Percentiles rank a stretch among this genome's conserved stretches.
phyloP scores from a whole-genome alignment of 2,888 invertebrate species.

The Tipula vernalis region DNA sequence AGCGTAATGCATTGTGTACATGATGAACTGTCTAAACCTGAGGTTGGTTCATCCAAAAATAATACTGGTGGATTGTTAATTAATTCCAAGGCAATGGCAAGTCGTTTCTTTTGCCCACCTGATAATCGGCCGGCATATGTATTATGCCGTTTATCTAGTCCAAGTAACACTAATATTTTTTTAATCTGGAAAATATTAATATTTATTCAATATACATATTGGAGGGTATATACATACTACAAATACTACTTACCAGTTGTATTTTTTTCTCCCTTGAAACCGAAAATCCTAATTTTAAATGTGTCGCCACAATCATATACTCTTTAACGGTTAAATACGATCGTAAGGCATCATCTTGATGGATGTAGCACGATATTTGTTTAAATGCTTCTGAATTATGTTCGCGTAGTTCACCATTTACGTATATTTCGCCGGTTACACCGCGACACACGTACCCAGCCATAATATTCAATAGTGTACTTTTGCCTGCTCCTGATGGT shows the following conservation, averaged over 20 bases:
- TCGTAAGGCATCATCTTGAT: constrained; percentile 67
- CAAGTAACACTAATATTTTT: constrained; percentile 59
- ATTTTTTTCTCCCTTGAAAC: constrained; percentile 54
- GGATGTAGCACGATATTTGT: constrained; percentile 72
- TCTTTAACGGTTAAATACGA: constrained; percentile 66
- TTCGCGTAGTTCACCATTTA: constrained; percentile 50
- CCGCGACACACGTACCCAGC: constrained; percentile 77
- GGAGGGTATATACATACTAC: background rate
- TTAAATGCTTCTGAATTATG: constrained; percentile 53
- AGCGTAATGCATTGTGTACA: constrained; percentile 73
- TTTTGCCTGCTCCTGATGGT: constrained; percentile 64
- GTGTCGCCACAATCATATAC: constrained; percentile 70
- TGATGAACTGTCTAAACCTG: constrained; percentile 80
- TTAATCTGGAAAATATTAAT: constrained; percentile 42
- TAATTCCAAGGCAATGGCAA: constrained; percentile 71
- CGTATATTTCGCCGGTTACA: constrained; percentile 55
- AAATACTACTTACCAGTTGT: constrained; percentile 45
- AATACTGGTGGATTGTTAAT: constrained; percentile 78
- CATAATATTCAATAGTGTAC: constrained; percentile 77
- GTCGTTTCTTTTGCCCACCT: constrained; percentile 72
- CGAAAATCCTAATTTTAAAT: constrained; percentile 63
- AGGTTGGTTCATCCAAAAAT: constrained; percentile 82
- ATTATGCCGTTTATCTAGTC: constrained; percentile 52
- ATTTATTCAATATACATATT: background rate
- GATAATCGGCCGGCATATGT: constrained; percentile 61